These are phyloP conservation scores for Heliothis virescens DNA, from an alignment of 1,140 invertebrate genomes.

Conservation along the genomic window DNA sequence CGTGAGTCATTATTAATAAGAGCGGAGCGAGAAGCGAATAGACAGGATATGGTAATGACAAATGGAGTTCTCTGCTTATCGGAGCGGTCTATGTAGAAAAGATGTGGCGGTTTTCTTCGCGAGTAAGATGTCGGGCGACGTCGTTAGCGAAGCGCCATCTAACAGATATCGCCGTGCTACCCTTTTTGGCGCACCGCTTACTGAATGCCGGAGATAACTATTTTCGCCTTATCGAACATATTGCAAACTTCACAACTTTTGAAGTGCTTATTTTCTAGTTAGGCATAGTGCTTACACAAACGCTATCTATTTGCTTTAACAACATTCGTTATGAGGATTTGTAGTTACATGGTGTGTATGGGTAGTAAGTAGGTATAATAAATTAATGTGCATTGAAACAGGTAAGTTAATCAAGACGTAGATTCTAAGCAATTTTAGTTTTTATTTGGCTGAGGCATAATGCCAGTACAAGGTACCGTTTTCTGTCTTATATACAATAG, in stretches of 20 bases:
- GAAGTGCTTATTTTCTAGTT: constrained; percentile 50
- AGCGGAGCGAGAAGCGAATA: constrained; percentile 12
- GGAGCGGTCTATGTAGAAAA: constrained; percentile 62
- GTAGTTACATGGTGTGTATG: too few relatives aligned
- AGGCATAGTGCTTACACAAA: constrained; percentile 1
- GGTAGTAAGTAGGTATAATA: too few relatives aligned
- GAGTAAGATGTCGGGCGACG: constrained; percentile 66
- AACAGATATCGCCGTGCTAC: constrained; percentile 59
- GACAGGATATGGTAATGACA: constrained; percentile 72
- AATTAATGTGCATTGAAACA: too few relatives aligned
- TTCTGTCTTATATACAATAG: constrained; percentile 66
- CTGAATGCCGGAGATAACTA: constrained; percentile 57
- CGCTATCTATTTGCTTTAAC: constrained; percentile 9
- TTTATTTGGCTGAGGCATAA: constrained; percentile 58
- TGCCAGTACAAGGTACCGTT: constrained; percentile 65
- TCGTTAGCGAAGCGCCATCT: constrained; percentile 70
- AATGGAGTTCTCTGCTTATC: constrained; percentile 72
- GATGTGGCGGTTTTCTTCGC: constrained; percentile 65
- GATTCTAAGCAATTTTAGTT: not conserved
- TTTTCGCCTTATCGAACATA: constrained; percentile 59
- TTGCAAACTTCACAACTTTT: constrained; percentile 48
- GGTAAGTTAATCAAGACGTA: too few relatives aligned
- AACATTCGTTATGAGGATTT: not conserved
- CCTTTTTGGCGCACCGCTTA: constrained; percentile 47
- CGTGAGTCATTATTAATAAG: constrained; percentile 38